Evolutionary conservation across 2,797 vertebrate species (phyloP), one percentile per base, ranked within the genome.

Genomic region (Prunella strophiata): DNA sequence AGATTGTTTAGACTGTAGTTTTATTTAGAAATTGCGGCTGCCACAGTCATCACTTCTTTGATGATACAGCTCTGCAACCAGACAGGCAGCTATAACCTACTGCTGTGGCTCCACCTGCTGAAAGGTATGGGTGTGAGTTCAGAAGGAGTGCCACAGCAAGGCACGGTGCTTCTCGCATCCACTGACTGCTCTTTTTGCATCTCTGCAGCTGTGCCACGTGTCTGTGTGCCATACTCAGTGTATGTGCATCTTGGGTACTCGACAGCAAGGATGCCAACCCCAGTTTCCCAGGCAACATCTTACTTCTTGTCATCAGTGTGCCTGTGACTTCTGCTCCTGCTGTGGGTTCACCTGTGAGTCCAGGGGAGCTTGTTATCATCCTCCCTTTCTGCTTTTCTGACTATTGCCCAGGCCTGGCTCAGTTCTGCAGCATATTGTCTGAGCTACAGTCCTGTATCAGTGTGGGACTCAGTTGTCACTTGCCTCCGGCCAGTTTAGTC

Each of bases 101-200:
- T 96, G 91, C 91, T 95, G 96, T 95, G 85, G 96, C 95, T 96
- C 96, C 96, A 96, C 91, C 96, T 96, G 90, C 95, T 94, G 96
- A 90, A 96, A 96, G 71, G 95, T 88, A 93, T 0, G 34, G 21
- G 63, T 73, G 62, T 73, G 90, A 94, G 70, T 88, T 78, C 51
- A 0, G 10, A 50, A 42, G 57, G 76, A 94, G 43, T 19, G 66
- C 70, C 59, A 55, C 14, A 0, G 25, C 4, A 47, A 80, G 13
- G 36, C 32, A n/a, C 38, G 1, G 23, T 7, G 30, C 36, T 81
- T 81, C 66, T 84, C 59, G 30, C 43, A 34, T 11, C 32, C 52
- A 10, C 42, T 42, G 45, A 29, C 68, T 38, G 27, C 5, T 38
- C 12, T 38, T 29, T 76, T 66, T 26, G 22, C 66, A 48, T 26